Percentiles rank a stretch among this genome's conserved stretches.
Conservation (phyloP, 2,113 vertebrate genomes). For the Macquaria ambigua region DNA sequence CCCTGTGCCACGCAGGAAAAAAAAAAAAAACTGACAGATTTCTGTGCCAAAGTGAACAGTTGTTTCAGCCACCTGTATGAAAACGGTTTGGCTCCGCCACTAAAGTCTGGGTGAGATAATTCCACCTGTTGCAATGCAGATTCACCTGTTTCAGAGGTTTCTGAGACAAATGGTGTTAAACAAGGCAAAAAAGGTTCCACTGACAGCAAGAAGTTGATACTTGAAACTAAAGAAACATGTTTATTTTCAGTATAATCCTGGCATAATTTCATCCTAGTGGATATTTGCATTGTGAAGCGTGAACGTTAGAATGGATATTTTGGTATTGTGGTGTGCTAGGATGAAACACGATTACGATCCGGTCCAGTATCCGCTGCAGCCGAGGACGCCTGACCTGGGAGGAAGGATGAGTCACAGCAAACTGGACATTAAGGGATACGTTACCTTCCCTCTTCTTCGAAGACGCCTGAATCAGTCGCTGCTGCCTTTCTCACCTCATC, state of each 20-base stretch:
- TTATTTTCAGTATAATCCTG: not conserved
- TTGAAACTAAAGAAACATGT: not conserved
- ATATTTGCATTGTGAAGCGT: not conserved
- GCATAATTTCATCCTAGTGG: not conserved
- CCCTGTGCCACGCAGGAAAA: not conserved
- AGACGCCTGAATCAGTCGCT: constrained; percentile 6
- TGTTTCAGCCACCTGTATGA: not conserved
- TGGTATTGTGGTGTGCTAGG: not conserved
- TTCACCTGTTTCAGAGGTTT: not conserved
- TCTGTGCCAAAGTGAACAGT: not conserved
- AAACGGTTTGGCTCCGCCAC: not conserved
- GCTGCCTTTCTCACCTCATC: constrained; percentile 35
- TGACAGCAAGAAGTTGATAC: not conserved
- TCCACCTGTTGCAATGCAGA: not conserved
- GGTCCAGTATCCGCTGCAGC: not conserved
- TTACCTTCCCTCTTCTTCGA: not conserved
- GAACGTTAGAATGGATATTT: not conserved
- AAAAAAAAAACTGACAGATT: not conserved
- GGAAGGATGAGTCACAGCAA: constrained; percentile 14
- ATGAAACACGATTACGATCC: not conserved
- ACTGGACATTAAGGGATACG: not conserved
- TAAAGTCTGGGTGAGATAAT: not conserved
- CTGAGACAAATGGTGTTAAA: not conserved
- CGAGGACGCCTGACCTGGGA: constrained; percentile 7
- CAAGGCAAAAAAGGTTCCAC: not conserved